Evolutionary conservation across 2,113 vertebrate genomes (phyloP), one percentile per base, ranked within the genome.

Genomic region (Sander lucioperca): DNA sequence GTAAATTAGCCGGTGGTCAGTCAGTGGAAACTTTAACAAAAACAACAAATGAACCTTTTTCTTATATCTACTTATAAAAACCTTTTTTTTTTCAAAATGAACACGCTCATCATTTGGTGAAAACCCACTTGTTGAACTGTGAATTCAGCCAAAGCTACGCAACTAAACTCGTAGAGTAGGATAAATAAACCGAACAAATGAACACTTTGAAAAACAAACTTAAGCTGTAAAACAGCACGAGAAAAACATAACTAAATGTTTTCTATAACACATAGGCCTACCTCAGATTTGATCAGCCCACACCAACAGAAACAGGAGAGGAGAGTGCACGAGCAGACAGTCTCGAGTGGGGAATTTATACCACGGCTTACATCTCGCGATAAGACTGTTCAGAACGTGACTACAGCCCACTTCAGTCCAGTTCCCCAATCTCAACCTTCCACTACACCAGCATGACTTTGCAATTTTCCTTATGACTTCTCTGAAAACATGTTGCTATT

Each of bases 381-480:
- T 50, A 86, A 14, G 1, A 64, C n/a, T 0, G 3, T 19, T n/a
- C 33, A 70, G 23, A 50, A 67, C 70, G 83, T n/a, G 80, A 86
- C 8, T 12, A 21, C 71, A 62, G 1, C 14, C 43, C 68, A 19
- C 39, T 33, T 57, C 12, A 54, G 6, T 7, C 25, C 45, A 19
- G 23, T 11, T 33, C 18, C 25, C n/a, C 23, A 61, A 2, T 18
- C 36, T 64, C 6, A 43, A 25, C 11, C n/a, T n/a, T 19, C 5
- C 19, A 23, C 79, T 18, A 88, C 61, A 59, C 81, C 81, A 92
- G 92, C 86, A 93, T 96, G 95, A 96, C 95, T 94, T 85, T 84
- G 94, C 95, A 94, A 21, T 87, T 95, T 92, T 82, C 33, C 50
- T 21, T 6, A 3, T 14, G 7, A 6, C n/a, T 61, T 59, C 11